A percentile compares a stretch with the other conserved stretches of the same genome.
Conservation (phyloP, 2,888 invertebrate species). For the Schizaphis graminum region DNA sequence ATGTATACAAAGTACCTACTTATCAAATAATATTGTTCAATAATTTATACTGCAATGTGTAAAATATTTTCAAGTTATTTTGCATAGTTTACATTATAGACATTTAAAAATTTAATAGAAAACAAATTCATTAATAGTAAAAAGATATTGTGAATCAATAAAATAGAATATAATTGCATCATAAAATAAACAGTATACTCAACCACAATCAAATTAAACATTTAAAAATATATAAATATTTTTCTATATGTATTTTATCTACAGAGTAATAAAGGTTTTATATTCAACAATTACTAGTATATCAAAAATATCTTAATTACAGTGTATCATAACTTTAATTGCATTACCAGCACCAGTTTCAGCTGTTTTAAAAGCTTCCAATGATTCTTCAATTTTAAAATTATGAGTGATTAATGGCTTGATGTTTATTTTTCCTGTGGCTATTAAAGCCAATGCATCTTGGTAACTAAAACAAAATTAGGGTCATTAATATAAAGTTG, state of each 20-base stretch:
- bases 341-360: constrained; percentile 80
- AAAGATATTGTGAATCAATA: background rate
- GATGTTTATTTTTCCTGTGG: constrained; percentile 82
- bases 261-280: background rate
- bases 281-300: background rate
- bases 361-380: constrained; percentile 87
- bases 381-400: constrained; percentile 81
- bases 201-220: background rate
- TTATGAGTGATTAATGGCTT: constrained; percentile 89
- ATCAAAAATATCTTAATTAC: constrained; percentile 69
- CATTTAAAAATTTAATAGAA: background rate
- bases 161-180: background rate
- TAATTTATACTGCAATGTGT: background rate
- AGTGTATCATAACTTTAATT: constrained; percentile 92
- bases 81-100: background rate
- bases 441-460: constrained; percentile 83
- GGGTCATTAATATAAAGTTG: background rate
- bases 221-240: background rate
- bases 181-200: background rate
- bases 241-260: background rate
- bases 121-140: background rate
- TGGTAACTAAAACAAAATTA: constrained; percentile 77
- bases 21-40: background rate
- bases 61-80: background rate
- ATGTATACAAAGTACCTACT: background rate